phyloP scores from a whole-genome alignment of 2,888 invertebrate genomes.

The Cordilura impudica region DNA sequence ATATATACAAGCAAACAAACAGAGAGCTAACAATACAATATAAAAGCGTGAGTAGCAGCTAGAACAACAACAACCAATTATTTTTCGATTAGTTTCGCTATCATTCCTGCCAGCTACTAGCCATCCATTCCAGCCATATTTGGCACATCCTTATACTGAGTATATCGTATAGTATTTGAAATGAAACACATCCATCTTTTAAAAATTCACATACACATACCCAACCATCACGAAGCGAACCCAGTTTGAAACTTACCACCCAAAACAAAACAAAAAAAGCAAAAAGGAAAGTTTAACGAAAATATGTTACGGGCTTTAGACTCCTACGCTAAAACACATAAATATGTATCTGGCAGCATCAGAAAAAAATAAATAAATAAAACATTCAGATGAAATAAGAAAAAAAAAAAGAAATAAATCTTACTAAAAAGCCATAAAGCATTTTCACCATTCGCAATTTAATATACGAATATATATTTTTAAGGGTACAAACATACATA shows the following conservation, averaged over 20 bases:
- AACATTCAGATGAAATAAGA: slow-evolving; percentile 71
- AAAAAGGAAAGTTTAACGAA: slow-evolving; percentile 62
- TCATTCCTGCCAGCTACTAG: slow-evolving; percentile 69
- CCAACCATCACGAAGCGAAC: slow-evolving; percentile 45
- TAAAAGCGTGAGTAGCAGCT: slow-evolving; percentile 49
- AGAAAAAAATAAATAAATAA: slow-evolving; percentile 73
- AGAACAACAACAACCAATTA: slow-evolving; percentile 73
- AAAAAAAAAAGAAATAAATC: slow-evolving; percentile 75
- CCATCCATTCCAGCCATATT: slow-evolving; percentile 67
- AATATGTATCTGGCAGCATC: slow-evolving; percentile 69
- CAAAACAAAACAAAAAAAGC: slow-evolving; percentile 31
- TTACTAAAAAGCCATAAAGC: slow-evolving; percentile 77
- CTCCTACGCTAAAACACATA: slow-evolving; percentile 61
- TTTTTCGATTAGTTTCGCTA: slow-evolving; percentile 77
- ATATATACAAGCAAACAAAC: slow-evolving; percentile 41
- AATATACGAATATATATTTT: slow-evolving; percentile 69
- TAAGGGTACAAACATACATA: slow-evolving; percentile 26
- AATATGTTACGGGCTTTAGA: slow-evolving; percentile 61
- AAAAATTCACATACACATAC: slow-evolving; percentile 62
- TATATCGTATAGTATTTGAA: slow-evolving; percentile 37
- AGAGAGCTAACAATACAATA: slow-evolving; percentile 30
- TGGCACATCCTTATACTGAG: slow-evolving; percentile 62
- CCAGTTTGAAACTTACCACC: slow-evolving; percentile 30
- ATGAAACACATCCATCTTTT: slow-evolving; percentile 67
- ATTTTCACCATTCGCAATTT: slow-evolving; percentile 77